phyloP scores from a whole-genome alignment of 2,888 invertebrate genomes.

The Aleiodes testaceus region DNA sequence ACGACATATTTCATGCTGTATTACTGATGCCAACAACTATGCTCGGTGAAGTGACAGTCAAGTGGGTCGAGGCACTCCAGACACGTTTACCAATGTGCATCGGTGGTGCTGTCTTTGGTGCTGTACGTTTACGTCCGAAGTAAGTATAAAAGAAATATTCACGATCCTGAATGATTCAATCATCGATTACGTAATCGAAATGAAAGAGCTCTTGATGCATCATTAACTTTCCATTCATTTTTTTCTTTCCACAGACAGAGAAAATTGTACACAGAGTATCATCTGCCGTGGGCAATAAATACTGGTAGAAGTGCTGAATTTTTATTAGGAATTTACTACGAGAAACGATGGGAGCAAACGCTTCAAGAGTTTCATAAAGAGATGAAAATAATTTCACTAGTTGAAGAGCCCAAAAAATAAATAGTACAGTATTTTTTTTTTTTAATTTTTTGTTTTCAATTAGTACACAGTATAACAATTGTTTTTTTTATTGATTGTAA shows the following conservation, averaged over 20 bases:
- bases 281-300: slow-evolving; percentile 90
- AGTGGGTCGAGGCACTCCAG: slow-evolving; percentile 98
- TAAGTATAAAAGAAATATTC: slow-evolving; percentile 62
- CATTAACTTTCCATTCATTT: slow-evolving; percentile 8
- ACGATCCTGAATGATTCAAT: neutral
- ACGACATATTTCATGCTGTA: slow-evolving; percentile 94
- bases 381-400: slow-evolving; percentile 78
- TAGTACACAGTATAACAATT: slow-evolving; percentile 68
- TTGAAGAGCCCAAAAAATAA: slow-evolving; percentile 4
- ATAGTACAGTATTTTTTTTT: neutral
- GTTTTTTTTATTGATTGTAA: slow-evolving; percentile 69
- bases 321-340: slow-evolving; percentile 91
- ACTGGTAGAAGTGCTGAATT: slow-evolving; percentile 85
- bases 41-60: slow-evolving; percentile 93
- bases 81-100: slow-evolving; percentile 96
- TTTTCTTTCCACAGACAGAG: slow-evolving; percentile 78
- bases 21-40: slow-evolving; percentile 96
- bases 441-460: slow-evolving; percentile 29
- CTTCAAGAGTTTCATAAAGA: slow-evolving; percentile 86
- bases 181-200: slow-evolving; percentile 1
- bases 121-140: slow-evolving; percentile 89
- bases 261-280: slow-evolving; percentile 82
- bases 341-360: slow-evolving; percentile 94
- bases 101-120: slow-evolving; percentile 93
- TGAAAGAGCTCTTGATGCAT: slow-evolving; percentile 2